These are phyloP conservation scores for Osmerus mordax DNA, from an alignment of 2,113 vertebrate genomes.

Conservation along the genomic window DNA sequence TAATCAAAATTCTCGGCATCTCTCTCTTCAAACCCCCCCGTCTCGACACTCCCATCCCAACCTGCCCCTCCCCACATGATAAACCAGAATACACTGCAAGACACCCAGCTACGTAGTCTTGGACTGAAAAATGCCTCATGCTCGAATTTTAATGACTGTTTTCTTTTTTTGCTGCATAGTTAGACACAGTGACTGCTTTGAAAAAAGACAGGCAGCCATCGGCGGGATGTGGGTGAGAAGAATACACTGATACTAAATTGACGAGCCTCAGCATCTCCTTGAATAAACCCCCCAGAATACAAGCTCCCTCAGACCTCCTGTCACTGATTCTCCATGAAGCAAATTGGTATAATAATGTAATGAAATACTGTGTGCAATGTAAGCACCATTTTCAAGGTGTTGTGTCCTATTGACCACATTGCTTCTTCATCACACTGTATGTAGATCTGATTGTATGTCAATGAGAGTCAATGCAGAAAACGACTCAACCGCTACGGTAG, in stretches of 20 bases:
- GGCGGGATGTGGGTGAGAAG: constrained; percentile 1
- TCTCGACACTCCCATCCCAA: constrained; percentile 41
- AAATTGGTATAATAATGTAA: too few relatives aligned
- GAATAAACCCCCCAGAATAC: not conserved
- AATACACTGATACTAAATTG: constrained; percentile 5
- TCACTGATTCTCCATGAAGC: too few relatives aligned
- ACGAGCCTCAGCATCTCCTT: not conserved
- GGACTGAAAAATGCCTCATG: constrained; percentile 50
- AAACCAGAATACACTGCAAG: not conserved
- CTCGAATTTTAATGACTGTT: constrained; percentile 53
- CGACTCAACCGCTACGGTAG: not conserved
- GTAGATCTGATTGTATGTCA: too few relatives aligned
- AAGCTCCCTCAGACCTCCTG: too few relatives aligned
- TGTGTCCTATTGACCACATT: too few relatives aligned
- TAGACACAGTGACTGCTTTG: constrained; percentile 9
- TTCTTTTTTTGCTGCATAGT: constrained; percentile 32
- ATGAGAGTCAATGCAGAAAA: too few relatives aligned
- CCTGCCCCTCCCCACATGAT: constrained; percentile 20
- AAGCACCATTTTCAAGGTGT: too few relatives aligned
- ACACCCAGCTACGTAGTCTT: constrained; percentile 3
- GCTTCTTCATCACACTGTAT: too few relatives aligned
- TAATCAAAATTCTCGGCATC: constrained; percentile 55
- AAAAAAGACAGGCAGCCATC: not conserved
- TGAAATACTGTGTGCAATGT: too few relatives aligned
- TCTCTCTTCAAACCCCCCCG: constrained; percentile 36